Evolutionary conservation across 2,797 vertebrate species (phyloP), one percentile per base, ranked within the genome.

Genomic region (Hypotaenidia philippensis): DNA sequence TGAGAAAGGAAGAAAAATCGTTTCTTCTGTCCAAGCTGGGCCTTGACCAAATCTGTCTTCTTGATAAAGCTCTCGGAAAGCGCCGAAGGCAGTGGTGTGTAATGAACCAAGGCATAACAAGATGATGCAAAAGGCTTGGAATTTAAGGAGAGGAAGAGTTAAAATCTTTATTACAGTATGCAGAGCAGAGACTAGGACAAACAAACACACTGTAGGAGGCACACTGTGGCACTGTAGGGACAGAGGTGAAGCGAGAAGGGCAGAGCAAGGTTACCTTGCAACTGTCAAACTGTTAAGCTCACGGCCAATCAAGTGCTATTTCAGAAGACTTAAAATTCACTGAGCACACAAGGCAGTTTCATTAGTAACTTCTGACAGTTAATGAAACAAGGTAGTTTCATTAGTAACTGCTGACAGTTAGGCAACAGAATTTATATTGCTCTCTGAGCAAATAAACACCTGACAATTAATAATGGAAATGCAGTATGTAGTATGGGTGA

Each of bases 161-260:
- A 71, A 81, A 65, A 76, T 59, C 25, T 78, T 69, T 81, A 78
- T 31, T 59, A 55, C 20, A 16, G 38, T 11, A 41, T 8, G 25
- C 34, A 69, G 52, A 71, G 40, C 64, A 66, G 41, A 66, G 32
- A 52, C 4, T 4, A 64, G 25, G 44, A 83, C 2, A 4, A 87
- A 65, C 26, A 45, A 52, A 21, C n/a, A 22, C 15, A 3, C 5
- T 18, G 60, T 2, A 13, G 40, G 31, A 71, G 70, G 63, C 44
- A 36, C 31, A 45, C 13, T 13, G 9, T 0, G 0, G 27, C 53
- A 66, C 22, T 1, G 31, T 0, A 7, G 20, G 41, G 23, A 29
- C 44, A 44, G 32, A 78, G 26, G 29, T 50, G 49, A 69, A 69
- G 36, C 9, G 18, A 69, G 47, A 59, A 70, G 25, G 31, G 25